Percentiles rank a stretch among this genome's conserved stretches.
Conservation (phyloP, 2,113 vertebrate genomes). For the Nycticryphes semicollaris region DNA sequence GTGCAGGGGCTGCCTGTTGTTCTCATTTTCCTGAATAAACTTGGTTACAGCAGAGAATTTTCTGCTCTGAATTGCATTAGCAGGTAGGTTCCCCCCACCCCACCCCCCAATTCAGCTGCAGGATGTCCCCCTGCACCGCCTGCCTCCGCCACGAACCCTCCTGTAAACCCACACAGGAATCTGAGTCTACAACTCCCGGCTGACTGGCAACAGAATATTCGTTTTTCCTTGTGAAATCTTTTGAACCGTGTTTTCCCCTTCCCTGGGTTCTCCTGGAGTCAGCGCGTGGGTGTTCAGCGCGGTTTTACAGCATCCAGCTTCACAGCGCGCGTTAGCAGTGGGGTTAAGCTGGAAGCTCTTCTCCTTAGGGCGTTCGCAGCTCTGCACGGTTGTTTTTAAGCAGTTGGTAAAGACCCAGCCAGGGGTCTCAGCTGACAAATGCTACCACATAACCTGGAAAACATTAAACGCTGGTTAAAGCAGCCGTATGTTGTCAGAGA, state of each 20-base stretch:
- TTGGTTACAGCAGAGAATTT: neutral
- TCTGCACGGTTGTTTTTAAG: neutral
- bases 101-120: neutral
- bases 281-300: accelerated
- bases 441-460: neutral
- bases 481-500: accelerated
- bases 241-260: neutral
- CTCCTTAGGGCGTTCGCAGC: accelerated
- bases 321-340: accelerated
- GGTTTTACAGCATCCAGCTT: neutral
- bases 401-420: neutral
- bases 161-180: neutral
- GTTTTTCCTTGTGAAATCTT: neutral
- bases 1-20: neutral
- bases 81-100: neutral
- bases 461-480: neutral
- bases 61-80: neutral
- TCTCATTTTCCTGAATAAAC: neutral
- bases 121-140: neutral
- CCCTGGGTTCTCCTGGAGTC: neutral
- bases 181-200: neutral
- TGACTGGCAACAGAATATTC: neutral
- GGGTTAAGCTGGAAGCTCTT: neutral
- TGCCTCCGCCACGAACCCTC: neutral
- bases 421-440: neutral